Base-by-base conservation (phyloP, 2,888 invertebrate species). In the Acronicta psi region DNA sequence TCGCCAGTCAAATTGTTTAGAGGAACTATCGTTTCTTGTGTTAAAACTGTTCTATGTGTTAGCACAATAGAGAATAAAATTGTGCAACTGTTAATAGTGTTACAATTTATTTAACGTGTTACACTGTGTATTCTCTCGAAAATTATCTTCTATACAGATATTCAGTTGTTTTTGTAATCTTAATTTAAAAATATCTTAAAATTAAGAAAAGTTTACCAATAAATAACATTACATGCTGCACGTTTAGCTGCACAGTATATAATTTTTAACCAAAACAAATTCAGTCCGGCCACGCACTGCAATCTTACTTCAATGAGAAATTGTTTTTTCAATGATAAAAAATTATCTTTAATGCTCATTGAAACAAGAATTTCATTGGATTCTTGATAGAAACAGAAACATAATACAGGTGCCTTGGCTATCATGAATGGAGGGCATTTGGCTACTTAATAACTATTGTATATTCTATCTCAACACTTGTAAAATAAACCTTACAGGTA, bases 1-100 rank as follows among this genome's bases (percentile, higher is more conserved):
- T 70, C 52, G 51, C 61, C 51, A 59, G 59, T 50, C 66, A 60
- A 71, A 69, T 75, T 65, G 64, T 62, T 68, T 50, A 43, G 37
- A 46, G 47, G 54, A 54, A 59, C 36, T 42, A 51, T 34, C 38
- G 43, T 45, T 42, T 53, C 46, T 59, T 43, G 31, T 10, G 31
- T 43, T 38, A 44, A 45, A 52, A 40, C 42, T 41, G 37, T 37
- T 43, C 11, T 29, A 14, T 43, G 18, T 55, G 29, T 50, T n/a
- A n/a, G n/a, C n/a, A n/a, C n/a, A n/a, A n/a, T n/a, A n/a, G n/a
- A n/a, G n/a, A n/a, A n/a, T n/a, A n/a, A n/a, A n/a, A n/a, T n/a
- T n/a, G n/a, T n/a, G n/a, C n/a, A 38, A 6, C 16, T 16, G 14
- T 37, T 7, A 10, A 5, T 13, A 5, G 7, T 14, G 58, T 50